These are phyloP conservation scores for Onchidella celtica DNA, from an alignment of 2,888 invertebrate species.

Conservation along the genomic window DNA sequence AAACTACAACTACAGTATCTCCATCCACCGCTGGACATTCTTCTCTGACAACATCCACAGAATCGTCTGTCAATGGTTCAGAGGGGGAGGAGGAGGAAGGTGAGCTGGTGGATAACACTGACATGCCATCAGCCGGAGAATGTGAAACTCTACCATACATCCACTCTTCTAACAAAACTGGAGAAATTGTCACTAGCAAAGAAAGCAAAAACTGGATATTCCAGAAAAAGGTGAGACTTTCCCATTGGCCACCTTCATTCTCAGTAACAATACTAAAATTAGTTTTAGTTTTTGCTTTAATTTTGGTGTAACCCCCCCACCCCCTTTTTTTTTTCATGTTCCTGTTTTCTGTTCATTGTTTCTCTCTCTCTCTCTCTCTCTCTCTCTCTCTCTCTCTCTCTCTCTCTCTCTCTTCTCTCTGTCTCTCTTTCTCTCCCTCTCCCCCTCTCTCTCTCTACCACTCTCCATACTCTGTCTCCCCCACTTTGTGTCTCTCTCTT, in stretches of 20 bases:
- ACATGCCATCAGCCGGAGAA: not conserved
- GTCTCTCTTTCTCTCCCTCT: constrained; percentile 18
- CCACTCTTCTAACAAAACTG: not conserved
- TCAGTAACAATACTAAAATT: no score
- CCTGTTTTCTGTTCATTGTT: no score
- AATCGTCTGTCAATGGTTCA: not conserved
- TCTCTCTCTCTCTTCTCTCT: no score
- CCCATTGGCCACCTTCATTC: no score
- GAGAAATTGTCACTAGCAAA: not conserved
- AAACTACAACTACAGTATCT: no score
- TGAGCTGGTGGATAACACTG: not conserved
- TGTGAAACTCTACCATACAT: not conserved
- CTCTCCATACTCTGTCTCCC: not conserved
- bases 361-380: no score
- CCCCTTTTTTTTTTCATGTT: no score
- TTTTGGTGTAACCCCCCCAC: no score
- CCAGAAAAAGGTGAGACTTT: no score
- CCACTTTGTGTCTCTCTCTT: not conserved
- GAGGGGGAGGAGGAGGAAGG: constrained; percentile 18
- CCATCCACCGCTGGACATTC: not conserved
- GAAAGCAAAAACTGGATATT: no score
- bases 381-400: no score
- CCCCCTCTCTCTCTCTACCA: not conserved
- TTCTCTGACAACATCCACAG: not conserved
- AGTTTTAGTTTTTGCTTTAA: no score